Percentiles rank a stretch among this genome's conserved stretches.
phyloP scores from a whole-genome alignment of 2,888 invertebrate species.

The Cephus nigrinus region DNA sequence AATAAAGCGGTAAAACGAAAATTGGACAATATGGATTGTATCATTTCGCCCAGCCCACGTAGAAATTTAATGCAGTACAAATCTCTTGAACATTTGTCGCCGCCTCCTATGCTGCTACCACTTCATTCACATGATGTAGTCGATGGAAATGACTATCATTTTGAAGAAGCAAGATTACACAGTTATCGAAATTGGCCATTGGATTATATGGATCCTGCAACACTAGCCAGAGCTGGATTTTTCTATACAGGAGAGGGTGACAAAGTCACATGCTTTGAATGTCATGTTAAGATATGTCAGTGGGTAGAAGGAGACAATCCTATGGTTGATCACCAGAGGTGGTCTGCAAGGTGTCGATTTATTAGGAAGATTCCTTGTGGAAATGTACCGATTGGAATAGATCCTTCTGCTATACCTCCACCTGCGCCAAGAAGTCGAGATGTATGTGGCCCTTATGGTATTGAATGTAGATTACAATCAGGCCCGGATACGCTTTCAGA shows the following conservation, averaged over 20 bases:
- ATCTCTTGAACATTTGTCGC: constrained; percentile 28
- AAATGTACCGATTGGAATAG: constrained; percentile 70
- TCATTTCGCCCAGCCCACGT: background rate
- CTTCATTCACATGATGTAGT: constrained; percentile 16
- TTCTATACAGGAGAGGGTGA: constrained; percentile 82
- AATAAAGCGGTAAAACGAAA: background rate
- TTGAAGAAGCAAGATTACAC: constrained; percentile 74
- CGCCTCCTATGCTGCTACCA: constrained; percentile 23
- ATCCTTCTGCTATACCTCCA: constrained; percentile 48
- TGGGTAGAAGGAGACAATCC: constrained; percentile 89
- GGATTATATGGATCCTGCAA: constrained; percentile 71
- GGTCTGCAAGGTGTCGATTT: constrained; percentile 85
- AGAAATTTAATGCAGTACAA: constrained; percentile 41
- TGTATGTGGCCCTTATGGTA: constrained; percentile 66
- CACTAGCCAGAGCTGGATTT: constrained; percentile 84
- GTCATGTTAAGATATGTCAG: constrained; percentile 81
- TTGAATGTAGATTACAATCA: constrained; percentile 62
- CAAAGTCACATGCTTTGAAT: constrained; percentile 84
- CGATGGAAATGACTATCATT: constrained; percentile 21
- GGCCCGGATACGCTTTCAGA: constrained; percentile 54
- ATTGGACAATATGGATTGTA: background rate
- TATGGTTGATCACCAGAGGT: constrained; percentile 81
- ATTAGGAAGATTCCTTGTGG: constrained; percentile 74
- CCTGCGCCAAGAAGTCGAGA: constrained; percentile 65
- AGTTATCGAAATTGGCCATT: constrained; percentile 79